Conservation (phyloP, 64 coral and sea anemone species). For the Montipora cactus region DNA sequence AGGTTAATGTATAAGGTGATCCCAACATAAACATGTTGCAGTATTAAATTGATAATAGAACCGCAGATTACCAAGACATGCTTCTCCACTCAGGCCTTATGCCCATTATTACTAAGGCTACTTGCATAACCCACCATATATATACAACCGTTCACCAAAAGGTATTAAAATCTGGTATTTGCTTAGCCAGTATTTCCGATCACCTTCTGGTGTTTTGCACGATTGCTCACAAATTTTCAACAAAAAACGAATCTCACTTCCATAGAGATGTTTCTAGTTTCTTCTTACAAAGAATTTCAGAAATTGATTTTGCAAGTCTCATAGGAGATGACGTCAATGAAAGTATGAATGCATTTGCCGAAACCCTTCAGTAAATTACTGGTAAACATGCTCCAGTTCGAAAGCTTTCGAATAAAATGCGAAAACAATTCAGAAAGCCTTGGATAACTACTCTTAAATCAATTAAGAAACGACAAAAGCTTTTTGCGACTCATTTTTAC, state of each 20-base stretch:
- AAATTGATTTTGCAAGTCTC: conserved; percentile 36
- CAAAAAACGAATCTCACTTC: conserved; percentile 16
- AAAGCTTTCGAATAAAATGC: not conserved
- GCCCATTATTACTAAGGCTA: conserved; percentile 64
- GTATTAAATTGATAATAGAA: conserved; percentile 56
- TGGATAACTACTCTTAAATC: conserved; percentile 40
- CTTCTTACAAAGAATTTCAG: conserved; percentile 33
- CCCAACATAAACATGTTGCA: conserved; percentile 62
- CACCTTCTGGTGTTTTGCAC: conserved; percentile 70
- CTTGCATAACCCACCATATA: conserved; percentile 75
- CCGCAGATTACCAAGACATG: conserved; percentile 60
- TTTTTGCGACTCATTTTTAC: conserved; percentile 48
- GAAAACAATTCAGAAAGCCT: conserved; percentile 15
- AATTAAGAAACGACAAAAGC: conserved; percentile 43
- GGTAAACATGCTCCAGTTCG: conserved; percentile 55
- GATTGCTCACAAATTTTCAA: conserved; percentile 30
- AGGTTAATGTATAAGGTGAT: conserved; percentile 62
- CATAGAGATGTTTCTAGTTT: conserved; percentile 59
- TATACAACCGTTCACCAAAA: conserved; percentile 75
- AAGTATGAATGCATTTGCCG: conserved; percentile 38
- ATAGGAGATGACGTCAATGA: conserved; percentile 27
- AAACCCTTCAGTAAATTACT: not conserved
- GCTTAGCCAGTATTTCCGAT: conserved; percentile 69
- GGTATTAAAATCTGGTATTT: conserved; percentile 65
- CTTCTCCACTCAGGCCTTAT: conserved; percentile 56